A percentile compares a stretch with the other conserved stretches of the same genome.
These are phyloP conservation scores for Spilarctia lutea DNA, from an alignment of 2,888 invertebrate genomes.

Conservation along the genomic window DNA sequence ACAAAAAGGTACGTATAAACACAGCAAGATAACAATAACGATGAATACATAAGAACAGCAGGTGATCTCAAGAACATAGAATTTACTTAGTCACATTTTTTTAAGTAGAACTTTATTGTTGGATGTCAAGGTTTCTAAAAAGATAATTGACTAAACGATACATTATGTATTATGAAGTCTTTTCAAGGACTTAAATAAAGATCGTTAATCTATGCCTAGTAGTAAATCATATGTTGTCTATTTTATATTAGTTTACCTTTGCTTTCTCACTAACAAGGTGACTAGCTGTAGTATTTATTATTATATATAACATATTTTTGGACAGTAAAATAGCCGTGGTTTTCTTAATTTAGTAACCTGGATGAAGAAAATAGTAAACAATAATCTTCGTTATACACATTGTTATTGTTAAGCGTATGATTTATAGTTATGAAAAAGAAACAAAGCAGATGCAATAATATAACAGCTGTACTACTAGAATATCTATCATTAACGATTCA, in stretches of 20 bases:
- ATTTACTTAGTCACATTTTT: slow-evolving; percentile 39
- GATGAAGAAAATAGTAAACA: background rate
- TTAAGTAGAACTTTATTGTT: slow-evolving; percentile 1
- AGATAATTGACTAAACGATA: slow-evolving; percentile 3
- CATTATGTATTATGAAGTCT: background rate
- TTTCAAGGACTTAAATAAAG: background rate
- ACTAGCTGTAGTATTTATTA: background rate
- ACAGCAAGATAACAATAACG: slow-evolving; percentile 31
- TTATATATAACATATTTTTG: background rate
- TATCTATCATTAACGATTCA: slow-evolving; percentile 35
- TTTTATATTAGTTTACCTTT: background rate
- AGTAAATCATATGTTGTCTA: background rate
- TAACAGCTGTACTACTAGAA: slow-evolving; percentile 18
- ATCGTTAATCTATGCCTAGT: background rate
- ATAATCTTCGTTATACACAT: background rate
- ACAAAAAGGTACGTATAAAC: slow-evolving; percentile 20
- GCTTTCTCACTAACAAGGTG: background rate
- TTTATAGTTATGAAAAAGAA: background rate
- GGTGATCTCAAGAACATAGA: slow-evolving; percentile 45
- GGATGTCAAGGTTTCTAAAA: background rate
- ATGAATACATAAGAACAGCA: slow-evolving; percentile 46
- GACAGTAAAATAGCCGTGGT: background rate
- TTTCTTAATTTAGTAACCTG: background rate
- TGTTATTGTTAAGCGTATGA: background rate
- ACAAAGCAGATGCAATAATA: slow-evolving; percentile 16